A percentile compares a stretch with the other conserved stretches of the same genome.
phyloP scores from a whole-genome alignment of 2,888 invertebrate genomes.

The Standfussiana lucernea region DNA sequence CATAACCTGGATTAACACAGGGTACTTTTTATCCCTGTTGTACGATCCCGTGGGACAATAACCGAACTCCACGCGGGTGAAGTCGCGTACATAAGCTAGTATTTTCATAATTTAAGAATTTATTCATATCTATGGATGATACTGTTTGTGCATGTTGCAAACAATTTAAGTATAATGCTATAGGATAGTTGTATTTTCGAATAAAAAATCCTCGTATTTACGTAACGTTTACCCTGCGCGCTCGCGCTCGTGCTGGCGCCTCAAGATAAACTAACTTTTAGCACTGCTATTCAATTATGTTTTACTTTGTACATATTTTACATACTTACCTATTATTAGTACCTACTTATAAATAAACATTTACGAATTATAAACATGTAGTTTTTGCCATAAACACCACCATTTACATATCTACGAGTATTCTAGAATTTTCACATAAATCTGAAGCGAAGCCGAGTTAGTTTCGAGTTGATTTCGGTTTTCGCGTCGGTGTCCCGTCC shows the following conservation, averaged over 20 bases:
- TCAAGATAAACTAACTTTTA: neutral
- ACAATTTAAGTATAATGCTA: neutral
- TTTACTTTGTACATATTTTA: conserved; percentile 14
- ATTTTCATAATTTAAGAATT: neutral
- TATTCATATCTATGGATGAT: too few species aligned
- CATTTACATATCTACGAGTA: neutral
- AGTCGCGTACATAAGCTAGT: too few species aligned
- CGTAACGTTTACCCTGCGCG: neutral
- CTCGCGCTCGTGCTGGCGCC: too few species aligned
- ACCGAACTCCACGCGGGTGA: too few species aligned
- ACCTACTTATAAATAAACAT: conserved; percentile 33
- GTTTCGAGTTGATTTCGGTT: too few species aligned
- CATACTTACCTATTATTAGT: neutral
- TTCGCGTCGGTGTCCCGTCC: too few species aligned
- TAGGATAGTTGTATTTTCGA: too few species aligned
- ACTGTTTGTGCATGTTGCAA: too few species aligned
- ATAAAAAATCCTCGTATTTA: neutral
- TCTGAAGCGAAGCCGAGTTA: neutral
- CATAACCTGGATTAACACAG: too few species aligned
- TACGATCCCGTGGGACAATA: too few species aligned
- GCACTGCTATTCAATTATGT: neutral
- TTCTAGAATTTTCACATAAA: neutral
- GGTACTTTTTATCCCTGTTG: too few species aligned
- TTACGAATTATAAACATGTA: neutral
- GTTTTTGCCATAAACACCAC: neutral